Evolutionary conservation across 2,113 vertebrate species (phyloP).

Genomic region (Sebastes schlegelii): DNA sequence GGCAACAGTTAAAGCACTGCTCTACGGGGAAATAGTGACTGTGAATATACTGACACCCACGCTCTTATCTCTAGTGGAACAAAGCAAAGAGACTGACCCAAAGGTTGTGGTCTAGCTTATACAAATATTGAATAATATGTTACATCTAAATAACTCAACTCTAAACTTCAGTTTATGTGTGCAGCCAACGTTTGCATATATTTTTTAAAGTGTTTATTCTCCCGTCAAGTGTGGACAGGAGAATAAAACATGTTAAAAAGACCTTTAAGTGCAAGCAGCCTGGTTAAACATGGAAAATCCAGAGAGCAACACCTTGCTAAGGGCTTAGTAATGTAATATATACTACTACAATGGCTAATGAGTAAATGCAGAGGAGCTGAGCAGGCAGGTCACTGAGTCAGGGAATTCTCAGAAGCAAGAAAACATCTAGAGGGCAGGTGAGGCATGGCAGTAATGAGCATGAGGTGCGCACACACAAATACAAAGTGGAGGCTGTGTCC

Average conservation of each 20-base stretch:
- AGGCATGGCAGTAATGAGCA: not conserved
- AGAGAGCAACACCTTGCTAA: constrained; percentile 4
- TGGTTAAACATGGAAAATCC: not conserved
- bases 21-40: constrained; percentile 32
- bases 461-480: not conserved
- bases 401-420: not conserved
- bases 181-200: not conserved
- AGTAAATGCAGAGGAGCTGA: not conserved
- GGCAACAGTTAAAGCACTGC: constrained; percentile 37
- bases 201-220: not conserved
- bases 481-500: not conserved
- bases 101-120: constrained; percentile 10
- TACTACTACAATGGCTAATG: not conserved
- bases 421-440: not conserved
- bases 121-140: constrained; percentile 12
- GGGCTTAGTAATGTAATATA: not conserved
- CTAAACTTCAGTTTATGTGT: not conserved
- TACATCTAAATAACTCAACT: not conserved
- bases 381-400: not conserved
- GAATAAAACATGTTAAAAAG: not conserved
- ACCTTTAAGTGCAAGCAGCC: not conserved
- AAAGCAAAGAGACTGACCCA: constrained; percentile 40
- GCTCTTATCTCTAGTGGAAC: constrained; percentile 49
- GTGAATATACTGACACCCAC: constrained; percentile 37
- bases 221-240: not conserved